Conservation (phyloP, 2,888 invertebrate species). For the Lacanobia oleracea region DNA sequence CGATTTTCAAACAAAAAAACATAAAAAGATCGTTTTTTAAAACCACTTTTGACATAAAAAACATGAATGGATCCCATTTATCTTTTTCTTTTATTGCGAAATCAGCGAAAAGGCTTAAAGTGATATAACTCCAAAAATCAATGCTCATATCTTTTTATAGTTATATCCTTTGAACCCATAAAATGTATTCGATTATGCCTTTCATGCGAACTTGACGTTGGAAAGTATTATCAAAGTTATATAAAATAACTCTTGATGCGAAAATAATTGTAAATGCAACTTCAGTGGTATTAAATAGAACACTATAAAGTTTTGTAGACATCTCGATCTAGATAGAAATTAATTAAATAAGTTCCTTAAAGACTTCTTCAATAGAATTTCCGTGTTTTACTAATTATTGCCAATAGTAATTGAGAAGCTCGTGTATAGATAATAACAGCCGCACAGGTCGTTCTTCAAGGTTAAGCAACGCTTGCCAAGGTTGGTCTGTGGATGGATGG, state of each 20-base stretch:
- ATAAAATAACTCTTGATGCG: constrained; percentile 12
- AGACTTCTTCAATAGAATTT: not conserved
- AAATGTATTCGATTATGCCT: constrained; percentile 13
- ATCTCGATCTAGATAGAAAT: not conserved
- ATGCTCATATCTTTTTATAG: constrained; percentile 34
- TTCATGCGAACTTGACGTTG: constrained; percentile 14
- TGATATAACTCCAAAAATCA: constrained; percentile 30
- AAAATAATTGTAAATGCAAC: constrained; percentile 10
- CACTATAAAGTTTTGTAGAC: not conserved
- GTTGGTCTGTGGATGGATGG: too few species aligned
- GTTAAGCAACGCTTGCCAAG: too few species aligned
- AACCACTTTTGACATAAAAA: constrained; percentile 40
- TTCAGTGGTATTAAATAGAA: constrained; percentile 5
- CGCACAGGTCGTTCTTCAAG: too few species aligned
- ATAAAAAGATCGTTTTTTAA: constrained; percentile 29
- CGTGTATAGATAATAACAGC: too few species aligned
- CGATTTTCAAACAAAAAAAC: constrained; percentile 12
- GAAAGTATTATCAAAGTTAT: constrained; percentile 17
- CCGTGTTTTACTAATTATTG: too few species aligned
- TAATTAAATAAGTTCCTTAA: constrained; percentile 3
- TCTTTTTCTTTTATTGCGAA: constrained; percentile 45
- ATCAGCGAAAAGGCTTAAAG: constrained; percentile 32
- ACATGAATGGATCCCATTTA: constrained; percentile 39
- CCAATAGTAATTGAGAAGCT: too few species aligned
- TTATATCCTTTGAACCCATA: constrained; percentile 11